phyloP scores from a whole-genome alignment of 2,797 vertebrate genomes.

The Peromyscus eremicus region DNA sequence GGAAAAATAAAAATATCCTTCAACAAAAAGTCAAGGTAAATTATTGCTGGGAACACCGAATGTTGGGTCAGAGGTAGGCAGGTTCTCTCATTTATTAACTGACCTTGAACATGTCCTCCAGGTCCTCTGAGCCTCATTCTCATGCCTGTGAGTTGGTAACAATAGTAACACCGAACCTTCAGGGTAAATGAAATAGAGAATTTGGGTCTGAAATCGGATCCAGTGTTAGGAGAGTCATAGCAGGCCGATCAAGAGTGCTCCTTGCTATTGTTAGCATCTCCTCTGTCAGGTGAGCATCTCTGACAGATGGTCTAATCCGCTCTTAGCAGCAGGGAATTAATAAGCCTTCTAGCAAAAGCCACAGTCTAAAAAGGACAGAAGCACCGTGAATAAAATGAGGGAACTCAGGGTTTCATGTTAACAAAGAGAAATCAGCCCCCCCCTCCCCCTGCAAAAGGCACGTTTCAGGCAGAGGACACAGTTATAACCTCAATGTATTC shows the following conservation, averaged over 20 bases:
- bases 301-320: slow-evolving; percentile 63
- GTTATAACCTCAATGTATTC: neutral
- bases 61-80: neutral
- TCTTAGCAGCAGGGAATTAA: slow-evolving; percentile 39
- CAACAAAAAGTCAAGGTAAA: neutral
- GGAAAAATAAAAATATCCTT: slow-evolving; percentile 2
- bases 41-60: neutral
- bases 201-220: neutral
- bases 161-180: neutral
- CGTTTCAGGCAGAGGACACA: neutral
- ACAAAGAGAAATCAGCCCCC: neutral
- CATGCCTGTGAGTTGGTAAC: neutral
- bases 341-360: slow-evolving; percentile 47
- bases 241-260: neutral
- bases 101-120: neutral
- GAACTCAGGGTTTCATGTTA: neutral
- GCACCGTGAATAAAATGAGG: neutral
- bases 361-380: slow-evolving; percentile 52
- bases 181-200: neutral
- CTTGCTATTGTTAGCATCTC: neutral
- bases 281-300: slow-evolving; percentile 46
- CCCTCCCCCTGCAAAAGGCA: neutral
- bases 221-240: neutral
- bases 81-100: neutral
- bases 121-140: neutral